phyloP scores from a whole-genome alignment of 1,140 invertebrate genomes.

The Paracyclopina nana region DNA sequence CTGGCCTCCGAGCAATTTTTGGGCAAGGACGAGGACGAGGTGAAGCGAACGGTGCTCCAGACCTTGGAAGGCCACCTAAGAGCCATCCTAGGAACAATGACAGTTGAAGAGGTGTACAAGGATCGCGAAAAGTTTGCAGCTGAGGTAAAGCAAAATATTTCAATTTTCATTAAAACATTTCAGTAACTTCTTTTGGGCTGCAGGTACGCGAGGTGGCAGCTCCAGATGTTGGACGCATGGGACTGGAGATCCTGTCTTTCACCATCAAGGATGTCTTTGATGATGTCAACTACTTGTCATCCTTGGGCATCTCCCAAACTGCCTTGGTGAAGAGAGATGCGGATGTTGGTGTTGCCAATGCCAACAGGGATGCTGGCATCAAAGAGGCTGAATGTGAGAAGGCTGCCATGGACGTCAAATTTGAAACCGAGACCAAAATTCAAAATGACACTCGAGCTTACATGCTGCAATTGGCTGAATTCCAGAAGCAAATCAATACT shows the following conservation, averaged over 20 bases:
- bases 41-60: conserved; percentile 81
- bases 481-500: conserved; percentile 89
- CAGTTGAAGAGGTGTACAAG: conserved; percentile 92
- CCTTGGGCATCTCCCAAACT: conserved; percentile 81
- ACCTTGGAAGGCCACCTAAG: conserved; percentile 89
- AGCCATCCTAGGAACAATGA: conserved; percentile 86
- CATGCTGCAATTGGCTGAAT: conserved; percentile 83
- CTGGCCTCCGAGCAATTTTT: conserved; percentile 94
- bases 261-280: conserved; percentile 91
- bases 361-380: conserved; percentile 79
- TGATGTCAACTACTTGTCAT: conserved; percentile 86
- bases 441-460: conserved; percentile 78
- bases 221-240: conserved; percentile 91
- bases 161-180: background rate
- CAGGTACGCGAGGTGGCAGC: conserved; percentile 87
- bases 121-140: conserved; percentile 92
- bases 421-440: conserved; percentile 83
- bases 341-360: conserved; percentile 82
- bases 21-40: conserved; percentile 70
- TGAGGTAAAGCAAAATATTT: conserved; percentile 80
- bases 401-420: conserved; percentile 85
- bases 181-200: conserved; percentile 83
- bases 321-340: conserved; percentile 86
- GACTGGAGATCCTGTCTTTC: conserved; percentile 92
- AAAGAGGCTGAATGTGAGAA: conserved; percentile 89